These are phyloP conservation scores for Piscicola geometra DNA, from an alignment of 2,888 invertebrate species.

Conservation along the genomic window DNA sequence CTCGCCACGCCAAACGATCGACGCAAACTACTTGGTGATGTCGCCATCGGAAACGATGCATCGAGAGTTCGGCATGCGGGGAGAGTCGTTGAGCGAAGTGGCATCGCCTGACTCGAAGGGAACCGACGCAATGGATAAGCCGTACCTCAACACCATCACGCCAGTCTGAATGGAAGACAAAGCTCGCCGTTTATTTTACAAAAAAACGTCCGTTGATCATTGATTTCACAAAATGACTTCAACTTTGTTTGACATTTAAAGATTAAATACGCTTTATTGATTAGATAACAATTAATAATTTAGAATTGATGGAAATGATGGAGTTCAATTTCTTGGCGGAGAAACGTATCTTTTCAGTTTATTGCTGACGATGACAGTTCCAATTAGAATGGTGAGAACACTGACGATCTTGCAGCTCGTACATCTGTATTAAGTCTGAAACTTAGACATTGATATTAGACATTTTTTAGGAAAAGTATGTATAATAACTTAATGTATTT, in stretches of 20 bases:
- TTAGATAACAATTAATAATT: too few relatives aligned
- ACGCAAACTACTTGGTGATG: background rate
- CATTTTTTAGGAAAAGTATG: too few relatives aligned
- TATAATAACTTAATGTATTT: too few relatives aligned
- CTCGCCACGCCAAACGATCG: background rate
- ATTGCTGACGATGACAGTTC: conserved; percentile 2
- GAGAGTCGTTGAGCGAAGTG: background rate
- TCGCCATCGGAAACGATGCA: background rate
- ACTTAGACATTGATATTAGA: too few relatives aligned
- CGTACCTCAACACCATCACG: conserved; percentile 23
- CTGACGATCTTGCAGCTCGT: conserved; percentile 6
- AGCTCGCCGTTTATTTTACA: background rate
- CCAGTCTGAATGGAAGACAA: conserved; percentile 26
- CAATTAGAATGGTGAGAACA: background rate
- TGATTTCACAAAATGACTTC: background rate
- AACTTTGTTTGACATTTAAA: background rate
- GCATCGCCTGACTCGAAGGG: background rate
- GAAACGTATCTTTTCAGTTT: background rate
- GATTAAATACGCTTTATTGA: too few relatives aligned
- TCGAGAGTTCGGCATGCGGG: background rate
- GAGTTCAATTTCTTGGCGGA: background rate
- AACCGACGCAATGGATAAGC: conserved; percentile 1
- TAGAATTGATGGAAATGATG: background rate
- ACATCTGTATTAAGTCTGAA: background rate
- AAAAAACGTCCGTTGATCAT: background rate